phyloP scores from a whole-genome alignment of 2,113 vertebrate genomes.

The Aramus guarauna region DNA sequence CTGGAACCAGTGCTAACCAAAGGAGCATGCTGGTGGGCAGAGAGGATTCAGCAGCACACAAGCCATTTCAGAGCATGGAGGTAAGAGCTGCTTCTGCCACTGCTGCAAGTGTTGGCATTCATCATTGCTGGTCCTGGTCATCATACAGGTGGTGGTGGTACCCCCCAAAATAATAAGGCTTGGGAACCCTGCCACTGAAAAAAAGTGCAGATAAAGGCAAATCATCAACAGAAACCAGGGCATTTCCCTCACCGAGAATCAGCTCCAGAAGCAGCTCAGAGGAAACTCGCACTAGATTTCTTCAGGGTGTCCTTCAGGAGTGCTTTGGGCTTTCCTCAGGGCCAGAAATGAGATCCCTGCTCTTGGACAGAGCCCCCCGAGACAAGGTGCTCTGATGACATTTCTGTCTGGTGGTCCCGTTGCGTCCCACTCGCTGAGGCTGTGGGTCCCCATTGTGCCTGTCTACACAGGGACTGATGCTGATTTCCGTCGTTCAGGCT shows the following conservation, averaged over 20 bases:
- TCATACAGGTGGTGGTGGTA: neutral
- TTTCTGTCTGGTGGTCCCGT: neutral
- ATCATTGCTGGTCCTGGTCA: neutral
- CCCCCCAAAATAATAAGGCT: neutral
- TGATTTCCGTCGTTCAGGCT: neutral
- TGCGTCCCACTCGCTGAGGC: rapidly evolving
- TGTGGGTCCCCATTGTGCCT: neutral
- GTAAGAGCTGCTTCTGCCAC: neutral
- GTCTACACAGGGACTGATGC: neutral
- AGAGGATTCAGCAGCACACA: neutral
- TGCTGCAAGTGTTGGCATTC: neutral
- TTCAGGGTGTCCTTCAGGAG: neutral
- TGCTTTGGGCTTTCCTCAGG: neutral
- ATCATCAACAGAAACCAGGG: neutral
- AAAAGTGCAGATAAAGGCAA: neutral
- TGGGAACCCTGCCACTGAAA: neutral
- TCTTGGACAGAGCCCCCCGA: neutral
- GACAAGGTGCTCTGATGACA: neutral
- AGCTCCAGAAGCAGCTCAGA: neutral
- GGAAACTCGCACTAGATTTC: neutral
- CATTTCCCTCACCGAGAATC: neutral
- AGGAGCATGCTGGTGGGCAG: neutral
- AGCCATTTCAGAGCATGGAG: neutral
- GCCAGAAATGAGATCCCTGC: rapidly evolving
- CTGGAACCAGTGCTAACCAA: neutral